These are phyloP conservation scores for Acanthoscelides obtectus DNA, from an alignment of 2,888 invertebrate species.

Conservation along the genomic window DNA sequence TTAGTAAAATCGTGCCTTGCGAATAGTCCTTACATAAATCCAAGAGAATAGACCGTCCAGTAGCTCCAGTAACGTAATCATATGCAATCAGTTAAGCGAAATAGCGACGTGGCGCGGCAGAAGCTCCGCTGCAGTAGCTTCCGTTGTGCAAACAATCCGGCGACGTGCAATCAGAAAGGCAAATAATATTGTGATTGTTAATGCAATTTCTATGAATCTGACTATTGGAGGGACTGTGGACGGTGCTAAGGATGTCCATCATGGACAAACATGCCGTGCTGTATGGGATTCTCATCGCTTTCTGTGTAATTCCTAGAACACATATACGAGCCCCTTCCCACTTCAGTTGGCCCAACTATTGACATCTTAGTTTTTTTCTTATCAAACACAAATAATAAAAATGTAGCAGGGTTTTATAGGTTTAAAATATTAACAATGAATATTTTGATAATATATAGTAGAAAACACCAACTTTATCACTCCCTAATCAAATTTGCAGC, in stretches of 20 bases:
- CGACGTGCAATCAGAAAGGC: conserved; percentile 42
- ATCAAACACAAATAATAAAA: too few relatives aligned
- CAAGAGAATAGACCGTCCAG: neutral
- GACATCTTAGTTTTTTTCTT: too few relatives aligned
- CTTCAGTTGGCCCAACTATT: too few relatives aligned
- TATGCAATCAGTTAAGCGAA: neutral
- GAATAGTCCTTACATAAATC: neutral
- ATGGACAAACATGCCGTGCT: conserved; percentile 35
- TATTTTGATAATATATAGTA: too few relatives aligned
- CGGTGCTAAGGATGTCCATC: conserved; percentile 31
- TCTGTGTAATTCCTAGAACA: neutral
- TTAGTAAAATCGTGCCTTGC: too few relatives aligned
- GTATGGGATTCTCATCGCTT: neutral
- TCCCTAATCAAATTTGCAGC: too few relatives aligned
- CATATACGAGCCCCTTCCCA: too few relatives aligned
- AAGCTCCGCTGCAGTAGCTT: conserved; percentile 3
- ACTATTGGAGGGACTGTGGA: conserved; percentile 37
- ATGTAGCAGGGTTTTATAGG: too few relatives aligned
- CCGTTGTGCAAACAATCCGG: conserved; percentile 15
- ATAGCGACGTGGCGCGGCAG: neutral
- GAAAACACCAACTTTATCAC: too few relatives aligned
- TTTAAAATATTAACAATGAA: too few relatives aligned
- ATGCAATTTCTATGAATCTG: conserved; percentile 48
- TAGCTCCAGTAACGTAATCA: neutral
- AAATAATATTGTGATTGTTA: conserved; percentile 49